Percentiles rank a stretch among this genome's conserved stretches.
Evolutionary conservation across 1,140 invertebrate species (phyloP).

Genomic region (Gryllus bimaculatus): DNA sequence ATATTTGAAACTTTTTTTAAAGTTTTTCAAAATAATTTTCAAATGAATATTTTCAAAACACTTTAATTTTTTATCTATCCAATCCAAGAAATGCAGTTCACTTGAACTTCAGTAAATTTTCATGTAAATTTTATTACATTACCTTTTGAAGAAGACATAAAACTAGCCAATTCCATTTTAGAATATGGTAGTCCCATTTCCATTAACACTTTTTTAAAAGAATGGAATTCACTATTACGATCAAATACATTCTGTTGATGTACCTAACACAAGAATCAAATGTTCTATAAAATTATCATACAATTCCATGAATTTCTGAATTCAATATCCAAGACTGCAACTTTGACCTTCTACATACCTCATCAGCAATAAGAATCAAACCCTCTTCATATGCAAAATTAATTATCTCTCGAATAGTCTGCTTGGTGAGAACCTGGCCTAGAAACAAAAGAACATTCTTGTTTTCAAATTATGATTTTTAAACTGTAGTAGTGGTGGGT

Average conservation of each 20-base stretch:
- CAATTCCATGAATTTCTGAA: neutral
- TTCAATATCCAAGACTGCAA: neutral
- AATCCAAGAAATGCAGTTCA: too few relatives aligned
- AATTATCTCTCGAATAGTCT: constrained; percentile 89
- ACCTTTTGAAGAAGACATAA: constrained; percentile 95
- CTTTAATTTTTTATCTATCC: too few relatives aligned
- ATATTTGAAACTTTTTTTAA: too few relatives aligned
- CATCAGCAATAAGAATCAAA: constrained; percentile 88
- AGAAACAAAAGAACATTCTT: neutral
- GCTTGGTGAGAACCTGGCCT: constrained; percentile 70
- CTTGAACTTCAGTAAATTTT: too few relatives aligned
- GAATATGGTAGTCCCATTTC: constrained; percentile 84
- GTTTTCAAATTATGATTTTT: too few relatives aligned
- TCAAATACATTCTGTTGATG: constrained; percentile 94
- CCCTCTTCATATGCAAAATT: constrained; percentile 83
- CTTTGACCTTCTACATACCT: constrained; percentile 46
- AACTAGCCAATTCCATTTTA: constrained; percentile 83
- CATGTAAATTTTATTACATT: constrained; percentile 9
- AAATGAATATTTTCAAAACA: too few relatives aligned
- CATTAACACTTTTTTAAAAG: constrained; percentile 86
- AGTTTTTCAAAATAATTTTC: too few relatives aligned
- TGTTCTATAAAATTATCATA: neutral
- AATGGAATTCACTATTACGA: constrained; percentile 75
- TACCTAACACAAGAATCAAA: constrained; percentile 36
- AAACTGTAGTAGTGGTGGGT: too few relatives aligned